Evolutionary conservation across 2,113 vertebrate genomes (phyloP).

Genomic region (Thomomys bottae): DNA sequence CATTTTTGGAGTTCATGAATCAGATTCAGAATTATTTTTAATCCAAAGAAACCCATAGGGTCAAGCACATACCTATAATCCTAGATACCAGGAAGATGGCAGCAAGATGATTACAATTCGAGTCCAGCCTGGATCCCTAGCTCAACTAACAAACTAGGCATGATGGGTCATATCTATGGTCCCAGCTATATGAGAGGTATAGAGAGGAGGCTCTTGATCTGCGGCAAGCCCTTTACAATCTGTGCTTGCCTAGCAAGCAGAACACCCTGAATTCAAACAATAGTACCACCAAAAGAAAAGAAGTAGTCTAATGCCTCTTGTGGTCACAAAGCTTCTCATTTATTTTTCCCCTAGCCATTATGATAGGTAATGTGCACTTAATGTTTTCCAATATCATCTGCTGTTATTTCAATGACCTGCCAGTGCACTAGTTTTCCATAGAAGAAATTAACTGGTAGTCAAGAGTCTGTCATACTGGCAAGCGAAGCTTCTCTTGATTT

Average conservation of each 20-base stretch:
- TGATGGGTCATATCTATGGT: too few species aligned
- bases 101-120: too few species aligned
- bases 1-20: slow-evolving; percentile 11
- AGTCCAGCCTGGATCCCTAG: too few species aligned
- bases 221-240: too few species aligned
- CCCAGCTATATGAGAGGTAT: too few species aligned
- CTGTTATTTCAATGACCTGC: neutral
- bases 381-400: neutral
- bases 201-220: too few species aligned
- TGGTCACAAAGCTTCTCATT: neutral
- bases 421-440: too few species aligned
- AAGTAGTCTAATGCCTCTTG: neutral
- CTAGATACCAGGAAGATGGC: too few species aligned
- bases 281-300: neutral
- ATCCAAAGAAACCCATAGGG: neutral
- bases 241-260: too few species aligned
- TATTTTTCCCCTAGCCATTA: neutral
- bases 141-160: too few species aligned
- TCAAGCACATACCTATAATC: too few species aligned
- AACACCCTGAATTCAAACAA: too few species aligned
- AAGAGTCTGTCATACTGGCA: neutral
- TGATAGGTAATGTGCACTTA: neutral
- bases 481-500: neutral
- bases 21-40: slow-evolving; percentile 18
- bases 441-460: neutral